Evolutionary conservation across 2,888 invertebrate species (phyloP).

Genomic region (Metalampra italica): DNA sequence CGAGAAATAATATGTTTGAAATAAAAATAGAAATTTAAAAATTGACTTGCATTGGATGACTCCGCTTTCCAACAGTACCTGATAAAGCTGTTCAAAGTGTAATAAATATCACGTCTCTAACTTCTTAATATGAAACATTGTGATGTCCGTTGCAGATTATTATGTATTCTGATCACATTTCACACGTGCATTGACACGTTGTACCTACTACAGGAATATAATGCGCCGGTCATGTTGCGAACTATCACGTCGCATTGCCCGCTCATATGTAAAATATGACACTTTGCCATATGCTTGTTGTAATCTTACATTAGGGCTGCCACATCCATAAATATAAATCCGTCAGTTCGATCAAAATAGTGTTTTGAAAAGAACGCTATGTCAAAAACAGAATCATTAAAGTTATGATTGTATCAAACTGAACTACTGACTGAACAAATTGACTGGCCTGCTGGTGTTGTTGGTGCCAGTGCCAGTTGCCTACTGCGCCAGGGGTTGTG

Average conservation of each 20-base stretch:
- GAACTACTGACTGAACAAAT: no score
- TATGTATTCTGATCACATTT: constrained; percentile 31
- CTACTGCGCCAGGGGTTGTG: no score
- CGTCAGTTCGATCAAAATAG: no score
- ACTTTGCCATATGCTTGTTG: constrained; percentile 2
- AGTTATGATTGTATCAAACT: no score
- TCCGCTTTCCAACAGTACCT: background rate
- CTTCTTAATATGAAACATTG: background rate
- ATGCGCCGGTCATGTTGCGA: constrained; percentile 32
- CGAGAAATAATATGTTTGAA: no score
- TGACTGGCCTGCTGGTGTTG: no score
- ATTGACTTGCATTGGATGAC: background rate
- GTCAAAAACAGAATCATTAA: no score
- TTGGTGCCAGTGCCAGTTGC: no score
- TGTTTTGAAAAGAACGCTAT: no score
- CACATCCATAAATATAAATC: no score
- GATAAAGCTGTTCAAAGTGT: background rate
- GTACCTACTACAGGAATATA: constrained; percentile 15
- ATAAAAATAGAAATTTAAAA: no score
- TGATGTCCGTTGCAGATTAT: constrained; percentile 5
- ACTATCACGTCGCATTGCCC: constrained; percentile 34
- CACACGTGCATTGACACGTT: constrained; percentile 43
- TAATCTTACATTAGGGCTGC: background rate
- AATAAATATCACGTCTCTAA: background rate
- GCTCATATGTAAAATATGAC: constrained; percentile 20